phyloP scores from a whole-genome alignment of 2,888 invertebrate species.

The Drosophila imparisetae region DNA sequence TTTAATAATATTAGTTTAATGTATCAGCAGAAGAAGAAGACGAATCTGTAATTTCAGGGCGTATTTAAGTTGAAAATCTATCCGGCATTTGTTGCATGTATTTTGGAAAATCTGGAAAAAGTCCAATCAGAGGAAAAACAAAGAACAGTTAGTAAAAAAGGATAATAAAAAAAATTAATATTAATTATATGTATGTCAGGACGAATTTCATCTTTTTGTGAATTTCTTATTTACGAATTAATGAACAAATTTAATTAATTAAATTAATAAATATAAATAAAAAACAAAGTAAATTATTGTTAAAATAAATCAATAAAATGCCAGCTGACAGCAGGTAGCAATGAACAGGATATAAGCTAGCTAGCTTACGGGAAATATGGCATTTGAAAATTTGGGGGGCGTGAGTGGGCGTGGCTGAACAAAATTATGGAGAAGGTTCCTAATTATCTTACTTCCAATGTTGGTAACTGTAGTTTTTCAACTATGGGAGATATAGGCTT shows the following conservation, averaged over 20 bases:
- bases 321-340: too few species aligned
- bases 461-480: too few species aligned
- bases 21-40: not conserved
- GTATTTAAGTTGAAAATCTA: not conserved
- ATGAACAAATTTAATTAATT: too few species aligned
- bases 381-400: too few species aligned
- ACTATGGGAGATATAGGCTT: too few species aligned
- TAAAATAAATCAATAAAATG: not conserved
- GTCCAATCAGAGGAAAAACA: not conserved
- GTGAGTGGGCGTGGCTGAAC: too few species aligned
- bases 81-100: not conserved
- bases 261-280: not conserved
- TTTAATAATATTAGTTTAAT: not conserved
- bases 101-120: not conserved
- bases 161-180: not conserved
- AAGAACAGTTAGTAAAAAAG: not conserved
- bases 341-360: fast-evolving
- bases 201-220: too few species aligned
- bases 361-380: too few species aligned
- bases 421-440: too few species aligned
- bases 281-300: not conserved
- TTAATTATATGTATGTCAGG: too few species aligned
- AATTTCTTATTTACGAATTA: not conserved
- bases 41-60: not conserved
- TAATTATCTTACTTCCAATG: too few species aligned